Percentiles rank a stretch among this genome's conserved stretches.
Evolutionary conservation across 2,113 vertebrate genomes (phyloP).

Genomic region (Columba janthina): DNA sequence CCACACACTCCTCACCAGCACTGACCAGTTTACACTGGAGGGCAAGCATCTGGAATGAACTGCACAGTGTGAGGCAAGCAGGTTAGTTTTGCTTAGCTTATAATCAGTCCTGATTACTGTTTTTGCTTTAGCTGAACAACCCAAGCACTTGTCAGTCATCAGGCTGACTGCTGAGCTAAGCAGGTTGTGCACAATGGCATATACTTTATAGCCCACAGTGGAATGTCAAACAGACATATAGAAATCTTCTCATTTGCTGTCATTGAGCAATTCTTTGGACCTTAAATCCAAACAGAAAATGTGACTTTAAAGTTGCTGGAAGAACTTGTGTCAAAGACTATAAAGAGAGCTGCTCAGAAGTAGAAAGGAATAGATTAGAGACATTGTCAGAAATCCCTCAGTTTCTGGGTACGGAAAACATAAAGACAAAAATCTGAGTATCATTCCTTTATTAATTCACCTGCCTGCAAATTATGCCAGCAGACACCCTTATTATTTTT

Average conservation of each 20-base stretch:
- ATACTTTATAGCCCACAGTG: neutral
- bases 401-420: neutral
- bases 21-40: fast-evolving
- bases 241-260: neutral
- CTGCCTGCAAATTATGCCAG: neutral
- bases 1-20: fast-evolving
- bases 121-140: neutral
- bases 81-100: neutral
- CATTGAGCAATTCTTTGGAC: neutral
- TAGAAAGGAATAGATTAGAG: neutral
- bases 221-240: neutral
- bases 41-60: no score
- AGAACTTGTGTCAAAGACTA: neutral
- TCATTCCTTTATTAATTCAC: neutral
- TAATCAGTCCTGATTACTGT: neutral
- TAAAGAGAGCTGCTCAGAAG: neutral
- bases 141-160: fast-evolving
- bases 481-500: neutral
- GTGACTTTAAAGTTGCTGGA: neutral
- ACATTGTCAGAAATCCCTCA: neutral
- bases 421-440: neutral
- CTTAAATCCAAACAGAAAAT: neutral
- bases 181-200: neutral
- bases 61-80: neutral
- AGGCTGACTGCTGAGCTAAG: neutral